phyloP scores from a whole-genome alignment of 2,797 vertebrate species.

The Sebastes trivittatus region DNA sequence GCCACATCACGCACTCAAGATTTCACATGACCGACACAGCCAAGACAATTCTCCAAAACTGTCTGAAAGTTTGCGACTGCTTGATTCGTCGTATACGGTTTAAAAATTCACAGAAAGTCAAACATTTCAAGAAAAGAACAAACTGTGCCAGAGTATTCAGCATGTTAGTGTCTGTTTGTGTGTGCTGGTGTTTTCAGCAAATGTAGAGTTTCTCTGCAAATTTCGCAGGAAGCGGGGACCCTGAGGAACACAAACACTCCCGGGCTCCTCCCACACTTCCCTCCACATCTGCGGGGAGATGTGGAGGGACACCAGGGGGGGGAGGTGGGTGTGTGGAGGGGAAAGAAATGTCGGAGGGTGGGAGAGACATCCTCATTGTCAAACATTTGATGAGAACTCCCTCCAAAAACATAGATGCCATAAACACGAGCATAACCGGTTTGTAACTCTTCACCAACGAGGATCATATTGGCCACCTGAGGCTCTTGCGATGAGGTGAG shows the following conservation, averaged over 20 bases:
- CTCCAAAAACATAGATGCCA: constrained; percentile 6
- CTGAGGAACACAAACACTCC: constrained; percentile 76
- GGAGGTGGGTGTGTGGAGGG: not conserved
- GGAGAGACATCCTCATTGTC: constrained; percentile 2
- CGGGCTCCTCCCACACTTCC: constrained; percentile 66
- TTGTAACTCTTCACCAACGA: constrained; percentile 32
- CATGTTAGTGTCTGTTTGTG: not conserved
- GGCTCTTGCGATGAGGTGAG: constrained; percentile 44
- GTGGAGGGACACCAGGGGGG: constrained; percentile 1
- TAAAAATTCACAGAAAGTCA: not conserved
- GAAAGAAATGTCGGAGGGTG: not conserved
- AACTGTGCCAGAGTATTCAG: not conserved
- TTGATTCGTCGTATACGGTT: not conserved
- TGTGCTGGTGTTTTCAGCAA: constrained; percentile 56
- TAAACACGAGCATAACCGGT: constrained; percentile 52
- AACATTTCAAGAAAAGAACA: constrained; percentile 1
- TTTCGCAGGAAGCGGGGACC: constrained; percentile 78
- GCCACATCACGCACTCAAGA: constrained; percentile 12
- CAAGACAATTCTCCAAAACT: not conserved
- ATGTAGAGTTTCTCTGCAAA: constrained; percentile 68
- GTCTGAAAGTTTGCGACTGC: not conserved
- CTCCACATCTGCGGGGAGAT: constrained; percentile 70
- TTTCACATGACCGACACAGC: constrained; percentile 20
- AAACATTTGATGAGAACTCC: constrained; percentile 7
- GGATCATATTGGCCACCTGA: constrained; percentile 59